These are phyloP conservation scores for Rousettus madagascariensis DNA, from an alignment of 2,797 vertebrate genomes.

Conservation along the genomic window DNA sequence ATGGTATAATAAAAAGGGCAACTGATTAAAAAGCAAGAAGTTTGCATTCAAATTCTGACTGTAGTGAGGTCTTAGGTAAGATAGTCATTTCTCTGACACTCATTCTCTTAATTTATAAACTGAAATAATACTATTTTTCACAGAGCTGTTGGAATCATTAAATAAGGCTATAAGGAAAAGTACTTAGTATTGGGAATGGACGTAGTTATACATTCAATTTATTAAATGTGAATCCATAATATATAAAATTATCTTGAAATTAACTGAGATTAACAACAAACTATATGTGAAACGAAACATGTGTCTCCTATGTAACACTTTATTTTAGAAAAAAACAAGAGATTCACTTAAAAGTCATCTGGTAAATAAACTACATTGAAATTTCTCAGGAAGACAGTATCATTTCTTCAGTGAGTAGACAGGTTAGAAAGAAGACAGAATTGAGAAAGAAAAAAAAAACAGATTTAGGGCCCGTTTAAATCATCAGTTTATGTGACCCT, in stretches of 20 bases:
- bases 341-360: background rate
- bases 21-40: background rate
- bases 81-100: background rate
- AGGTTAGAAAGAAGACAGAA: background rate
- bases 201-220: background rate
- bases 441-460: background rate
- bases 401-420: background rate
- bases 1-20: background rate
- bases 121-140: background rate
- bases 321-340: background rate
- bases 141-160: background rate
- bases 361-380: background rate
- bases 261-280: background rate
- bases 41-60: background rate
- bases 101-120: background rate
- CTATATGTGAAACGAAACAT: background rate
- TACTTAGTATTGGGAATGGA: background rate
- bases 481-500: background rate
- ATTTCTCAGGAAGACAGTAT: background rate
- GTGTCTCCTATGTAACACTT: background rate
- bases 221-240: background rate
- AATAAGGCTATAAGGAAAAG: background rate
- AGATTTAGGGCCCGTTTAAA: background rate
- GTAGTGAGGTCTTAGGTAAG: background rate
- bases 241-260: background rate